phyloP scores from a whole-genome alignment of 1,140 invertebrate species.

The Subanguina moxae region DNA sequence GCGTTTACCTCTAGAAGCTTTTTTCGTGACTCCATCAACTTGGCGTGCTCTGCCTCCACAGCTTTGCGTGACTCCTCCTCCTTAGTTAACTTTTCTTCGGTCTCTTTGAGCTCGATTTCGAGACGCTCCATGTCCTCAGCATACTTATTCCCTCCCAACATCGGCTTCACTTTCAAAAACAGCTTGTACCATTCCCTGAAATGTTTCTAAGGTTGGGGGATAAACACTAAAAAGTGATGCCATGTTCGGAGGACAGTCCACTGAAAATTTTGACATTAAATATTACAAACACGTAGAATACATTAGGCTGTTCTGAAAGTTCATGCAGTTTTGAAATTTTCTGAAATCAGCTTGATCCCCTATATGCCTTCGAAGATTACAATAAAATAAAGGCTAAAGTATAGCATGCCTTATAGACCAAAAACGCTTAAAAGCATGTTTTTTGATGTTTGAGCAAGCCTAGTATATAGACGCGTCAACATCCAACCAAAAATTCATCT shows the following conservation, averaged over 20 bases:
- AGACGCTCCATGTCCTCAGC: slow-evolving; percentile 39
- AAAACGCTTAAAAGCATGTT: too few relatives aligned
- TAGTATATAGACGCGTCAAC: too few relatives aligned
- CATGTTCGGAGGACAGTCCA: background rate
- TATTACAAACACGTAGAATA: slow-evolving; percentile 1
- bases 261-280: background rate
- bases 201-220: slow-evolving; percentile 96
- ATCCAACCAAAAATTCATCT: too few relatives aligned
- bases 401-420: too few relatives aligned
- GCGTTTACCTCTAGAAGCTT: slow-evolving; percentile 37
- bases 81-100: slow-evolving; percentile 34
- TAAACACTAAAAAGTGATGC: slow-evolving; percentile 64
- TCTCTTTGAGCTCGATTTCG: slow-evolving; percentile 31
- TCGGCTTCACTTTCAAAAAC: slow-evolving; percentile 40
- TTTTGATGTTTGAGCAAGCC: too few relatives aligned
- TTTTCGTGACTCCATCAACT: slow-evolving; percentile 39
- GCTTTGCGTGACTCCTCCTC: slow-evolving; percentile 40
- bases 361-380: too few relatives aligned
- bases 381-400: too few relatives aligned
- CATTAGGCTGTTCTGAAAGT: too few relatives aligned
- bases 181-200: slow-evolving; percentile 82
- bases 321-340: too few relatives aligned
- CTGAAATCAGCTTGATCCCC: too few relatives aligned
- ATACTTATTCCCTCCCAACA: slow-evolving; percentile 37
- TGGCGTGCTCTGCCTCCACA: slow-evolving; percentile 42